Percentiles rank a stretch among this genome's conserved stretches.
These are phyloP conservation scores for Cuculus canorus DNA, from an alignment of 2,797 vertebrate genomes.

Conservation along the genomic window DNA sequence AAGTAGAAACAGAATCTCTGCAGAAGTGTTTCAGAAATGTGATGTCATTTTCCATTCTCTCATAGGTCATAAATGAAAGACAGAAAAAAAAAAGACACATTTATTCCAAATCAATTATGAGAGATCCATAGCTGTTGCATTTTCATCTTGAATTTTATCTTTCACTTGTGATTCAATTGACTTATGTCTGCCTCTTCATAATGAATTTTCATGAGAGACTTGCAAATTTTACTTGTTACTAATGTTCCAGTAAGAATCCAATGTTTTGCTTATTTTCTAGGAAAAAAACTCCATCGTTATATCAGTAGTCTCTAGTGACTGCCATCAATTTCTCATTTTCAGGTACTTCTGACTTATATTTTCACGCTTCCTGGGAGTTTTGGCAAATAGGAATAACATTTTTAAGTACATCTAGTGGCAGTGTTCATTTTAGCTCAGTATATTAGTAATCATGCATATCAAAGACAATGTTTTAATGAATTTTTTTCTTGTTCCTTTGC, in stretches of 20 bases:
- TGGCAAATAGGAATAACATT: background rate
- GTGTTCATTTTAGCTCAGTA: background rate
- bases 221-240: background rate
- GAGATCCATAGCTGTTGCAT: background rate
- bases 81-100: background rate
- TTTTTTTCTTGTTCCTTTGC: background rate
- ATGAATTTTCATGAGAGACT: background rate
- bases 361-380: background rate
- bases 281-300: background rate
- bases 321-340: background rate
- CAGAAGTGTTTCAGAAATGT: background rate
- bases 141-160: conserved; percentile 27
- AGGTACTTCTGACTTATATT: background rate
- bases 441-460: background rate
- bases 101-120: background rate
- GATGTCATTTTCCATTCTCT: background rate
- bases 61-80: background rate
- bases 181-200: background rate
- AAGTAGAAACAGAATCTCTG: background rate
- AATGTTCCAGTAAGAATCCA: background rate
- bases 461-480: background rate
- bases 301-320: background rate
- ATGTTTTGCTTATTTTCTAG: background rate
- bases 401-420: background rate
- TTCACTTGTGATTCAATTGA: background rate